Evolutionary conservation across 2,113 vertebrate genomes (phyloP), one percentile per base, ranked within the genome.

Genomic region (Phycodurus eques): DNA sequence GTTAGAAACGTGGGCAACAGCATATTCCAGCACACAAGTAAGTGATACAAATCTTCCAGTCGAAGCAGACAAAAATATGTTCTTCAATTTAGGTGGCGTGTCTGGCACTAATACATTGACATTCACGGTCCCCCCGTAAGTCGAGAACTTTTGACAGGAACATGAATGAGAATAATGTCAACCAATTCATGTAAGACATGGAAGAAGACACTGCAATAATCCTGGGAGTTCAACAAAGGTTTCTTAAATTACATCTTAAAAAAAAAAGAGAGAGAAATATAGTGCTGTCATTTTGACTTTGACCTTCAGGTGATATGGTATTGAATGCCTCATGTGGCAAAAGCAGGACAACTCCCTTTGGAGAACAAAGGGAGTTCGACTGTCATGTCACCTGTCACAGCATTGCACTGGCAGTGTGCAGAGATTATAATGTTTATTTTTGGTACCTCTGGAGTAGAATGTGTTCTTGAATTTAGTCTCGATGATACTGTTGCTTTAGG

Each of bases 311-410:
- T 11, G 12, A n/a, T 57, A 6, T 3, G 57, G n/a, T 49, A 60
- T 79, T 35, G 70, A 79, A 74, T 70, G 79, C 59, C 75, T 51
- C n/a, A n/a, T 67, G 53, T 73, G 67, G 68, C 76, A 71, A 61
- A 57, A 19, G 70, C 59, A 43, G 56, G 65, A 64, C 60, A 31
- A 56, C 42, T 79, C 51, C 47, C 49, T 60, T 46, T 61, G 43
- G 76, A 14, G 22, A 20, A 46, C 19, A 14, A 53, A 51, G 31
- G 51, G 35, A 14, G 62, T 2, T 61, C 27, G 59, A 14, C 68
- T 33, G 59, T 65, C 77, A 86, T 76, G 71, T 77, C 72, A 81
- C 60, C 74, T 78, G 75, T 81, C 78, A 79, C 63, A 12, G 47
- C 68, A 1, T 60, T 62, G 17, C 27, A 20, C 51, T 53, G 71